A percentile compares a stretch with the other conserved stretches of the same genome.
phyloP scores from a whole-genome alignment of 2,888 invertebrate genomes.

The Hirtodrosophila cameraria region DNA sequence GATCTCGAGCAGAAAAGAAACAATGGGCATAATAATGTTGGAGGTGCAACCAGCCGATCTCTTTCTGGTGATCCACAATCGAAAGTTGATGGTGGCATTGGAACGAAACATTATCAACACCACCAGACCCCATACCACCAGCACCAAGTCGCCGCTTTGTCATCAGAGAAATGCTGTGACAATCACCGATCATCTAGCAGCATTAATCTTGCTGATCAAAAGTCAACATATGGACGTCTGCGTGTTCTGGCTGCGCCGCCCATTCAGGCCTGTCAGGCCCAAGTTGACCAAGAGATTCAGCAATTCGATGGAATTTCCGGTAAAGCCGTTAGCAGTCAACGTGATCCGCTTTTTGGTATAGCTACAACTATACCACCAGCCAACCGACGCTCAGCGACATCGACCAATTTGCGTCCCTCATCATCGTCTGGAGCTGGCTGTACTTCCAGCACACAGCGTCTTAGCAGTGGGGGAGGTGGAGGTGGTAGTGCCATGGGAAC shows the following conservation, averaged over 20 bases:
- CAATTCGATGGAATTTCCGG: constrained; percentile 62
- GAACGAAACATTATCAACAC: constrained; percentile 3
- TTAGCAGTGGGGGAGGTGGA: constrained; percentile 40
- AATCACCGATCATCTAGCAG: constrained; percentile 34
- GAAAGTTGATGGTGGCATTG: neutral
- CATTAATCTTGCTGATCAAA: constrained; percentile 53
- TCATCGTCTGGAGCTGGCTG: constrained; percentile 61
- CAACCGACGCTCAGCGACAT: constrained; percentile 78
- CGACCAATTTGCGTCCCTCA: constrained; percentile 80
- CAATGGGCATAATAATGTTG: constrained; percentile 19
- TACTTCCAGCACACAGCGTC: constrained; percentile 33
- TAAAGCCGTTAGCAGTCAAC: constrained; percentile 32
- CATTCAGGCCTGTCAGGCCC: constrained; percentile 73
- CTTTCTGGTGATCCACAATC: constrained; percentile 19
- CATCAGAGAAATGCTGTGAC: constrained; percentile 30
- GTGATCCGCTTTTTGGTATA: constrained; percentile 39
- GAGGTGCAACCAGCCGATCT: constrained; percentile 12
- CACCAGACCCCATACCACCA: constrained; percentile 10
- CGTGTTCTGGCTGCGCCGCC: constrained; percentile 89
- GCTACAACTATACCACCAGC: constrained; percentile 53
- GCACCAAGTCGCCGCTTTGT: constrained; percentile 3
- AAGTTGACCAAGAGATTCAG: constrained; percentile 59
- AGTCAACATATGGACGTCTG: constrained; percentile 89
- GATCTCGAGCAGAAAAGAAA: constrained; percentile 29
- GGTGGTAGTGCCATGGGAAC: constrained; percentile 1